These are phyloP conservation scores for Porites australiensis DNA, from an alignment of 64 coral and sea anemone genomes.

Conservation along the genomic window DNA sequence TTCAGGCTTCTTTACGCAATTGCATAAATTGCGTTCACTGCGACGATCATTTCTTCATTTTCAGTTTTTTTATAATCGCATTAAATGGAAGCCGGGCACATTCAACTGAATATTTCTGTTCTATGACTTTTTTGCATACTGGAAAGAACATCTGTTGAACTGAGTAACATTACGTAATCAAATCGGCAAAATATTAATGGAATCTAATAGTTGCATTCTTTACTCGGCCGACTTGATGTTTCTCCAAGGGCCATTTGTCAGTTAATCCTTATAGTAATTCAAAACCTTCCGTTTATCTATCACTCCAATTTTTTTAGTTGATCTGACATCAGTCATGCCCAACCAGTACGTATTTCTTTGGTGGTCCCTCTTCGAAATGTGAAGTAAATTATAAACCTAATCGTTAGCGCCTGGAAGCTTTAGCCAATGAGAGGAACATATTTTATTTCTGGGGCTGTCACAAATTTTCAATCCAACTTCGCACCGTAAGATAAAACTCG, in stretches of 20 bases:
- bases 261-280: neutral
- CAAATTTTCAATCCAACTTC: neutral
- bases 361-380: neutral
- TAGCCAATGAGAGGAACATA: conserved; percentile 11
- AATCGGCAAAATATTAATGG: too few species aligned
- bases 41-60: too few species aligned
- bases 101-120: too few species aligned
- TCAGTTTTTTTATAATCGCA: too few species aligned
- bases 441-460: neutral
- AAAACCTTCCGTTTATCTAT: neutral
- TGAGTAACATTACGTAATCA: too few species aligned
- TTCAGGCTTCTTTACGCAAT: too few species aligned
- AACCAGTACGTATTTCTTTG: neutral
- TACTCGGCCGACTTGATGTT: neutral
- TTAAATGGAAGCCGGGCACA: too few species aligned
- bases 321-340: too few species aligned
- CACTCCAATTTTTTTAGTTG: neutral
- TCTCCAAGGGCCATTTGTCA: neutral
- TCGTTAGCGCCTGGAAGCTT: neutral
- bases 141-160: too few species aligned
- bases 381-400: neutral
- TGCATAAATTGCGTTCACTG: too few species aligned
- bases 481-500: neutral
- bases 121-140: too few species aligned
- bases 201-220: too few species aligned